These are phyloP conservation scores for Astreopora myriophthalma DNA, from an alignment of 64 coral and sea anemone genomes.

Conservation along the genomic window DNA sequence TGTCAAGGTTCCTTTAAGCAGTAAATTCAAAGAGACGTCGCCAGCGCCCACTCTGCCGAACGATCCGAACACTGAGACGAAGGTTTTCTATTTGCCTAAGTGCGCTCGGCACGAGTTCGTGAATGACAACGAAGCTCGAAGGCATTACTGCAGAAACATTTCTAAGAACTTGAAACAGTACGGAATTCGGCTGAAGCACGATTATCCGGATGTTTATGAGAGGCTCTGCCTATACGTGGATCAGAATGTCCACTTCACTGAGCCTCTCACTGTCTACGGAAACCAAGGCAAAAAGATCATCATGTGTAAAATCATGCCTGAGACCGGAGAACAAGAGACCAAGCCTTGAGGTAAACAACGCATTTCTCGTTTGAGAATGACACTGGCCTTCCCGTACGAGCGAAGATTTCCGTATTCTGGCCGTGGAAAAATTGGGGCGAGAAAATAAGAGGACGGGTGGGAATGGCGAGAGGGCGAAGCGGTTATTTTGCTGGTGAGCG, in stretches of 20 bases:
- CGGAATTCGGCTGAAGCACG: conserved; percentile 88
- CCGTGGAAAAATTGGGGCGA: no score
- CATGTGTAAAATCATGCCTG: conserved; percentile 91
- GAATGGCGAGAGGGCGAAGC: no score
- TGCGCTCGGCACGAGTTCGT: conserved; percentile 96
- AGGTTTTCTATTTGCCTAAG: conserved; percentile 88
- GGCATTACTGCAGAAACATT: conserved; percentile 95
- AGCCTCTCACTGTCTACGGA: conserved; percentile 92
- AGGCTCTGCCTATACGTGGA: conserved; percentile 96
- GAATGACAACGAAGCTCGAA: conserved; percentile 85
- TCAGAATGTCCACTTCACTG: conserved; percentile 76
- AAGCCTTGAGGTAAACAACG: neutral
- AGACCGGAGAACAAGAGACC: conserved; percentile 16
- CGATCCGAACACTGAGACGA: conserved; percentile 74
- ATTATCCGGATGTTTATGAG: conserved; percentile 91
- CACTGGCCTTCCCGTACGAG: no score
- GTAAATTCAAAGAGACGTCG: conserved; percentile 37
- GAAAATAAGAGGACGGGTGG: no score
- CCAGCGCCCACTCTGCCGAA: neutral
- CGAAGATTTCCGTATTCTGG: no score
- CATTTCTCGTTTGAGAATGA: neutral
- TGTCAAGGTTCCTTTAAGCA: conserved; percentile 75
- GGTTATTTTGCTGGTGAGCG: no score
- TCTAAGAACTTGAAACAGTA: conserved; percentile 89
- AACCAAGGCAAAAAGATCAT: conserved; percentile 79